Base-by-base conservation (phyloP, 92 coral and sea anemone species). In the Porites evermanni region DNA sequence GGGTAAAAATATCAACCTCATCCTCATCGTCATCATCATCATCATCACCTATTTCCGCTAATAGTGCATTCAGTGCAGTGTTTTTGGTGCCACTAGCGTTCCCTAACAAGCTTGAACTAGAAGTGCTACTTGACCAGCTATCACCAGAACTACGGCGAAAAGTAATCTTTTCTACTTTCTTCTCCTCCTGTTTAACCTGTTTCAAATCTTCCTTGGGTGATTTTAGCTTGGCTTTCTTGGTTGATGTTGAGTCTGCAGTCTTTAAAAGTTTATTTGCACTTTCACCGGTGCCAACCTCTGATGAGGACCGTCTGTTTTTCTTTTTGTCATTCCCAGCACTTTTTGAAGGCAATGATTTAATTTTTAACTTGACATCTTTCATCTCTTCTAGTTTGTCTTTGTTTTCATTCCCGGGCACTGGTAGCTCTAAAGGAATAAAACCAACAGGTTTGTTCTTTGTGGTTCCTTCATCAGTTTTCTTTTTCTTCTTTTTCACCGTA, bases 71-170 rank as follows among this genome's bases (percentile, higher is more conserved):
- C 66, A 97, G 75, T 12, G 99, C 97, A 77, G 87, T 88, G 83
- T 93, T 97, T 75, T 93, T 97, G 44, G 65, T 84, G 6, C 80
- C 67, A 29, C 73, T 79, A 6, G 77, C 70, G 38, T 71, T 75
- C 8, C 89, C 90, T 16, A 89, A 88, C 26, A 74, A 75, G 64
- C 93, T 88, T 66, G 93, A 82, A 69, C 93, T 79, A 63, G 99
- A 91, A 23, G 98, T 84, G 59, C 97, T 94, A 24, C 95, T 95
- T 32, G 98, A 91, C 98, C 99, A 95, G 54, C 99, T 97, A 53
- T 97, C 99, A 21, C 95, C 96, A 19, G 99, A 97, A 70, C 96
- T 88, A 13, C 99, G 92, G 5, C 99, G 94, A 79, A 97, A 90
- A 56, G 95, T 95, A 32, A 97, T 88, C 88, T 95, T 97, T 20